These are phyloP conservation scores for Bovichtus diacanthus DNA, from an alignment of 2,797 vertebrate genomes.

Conservation along the genomic window DNA sequence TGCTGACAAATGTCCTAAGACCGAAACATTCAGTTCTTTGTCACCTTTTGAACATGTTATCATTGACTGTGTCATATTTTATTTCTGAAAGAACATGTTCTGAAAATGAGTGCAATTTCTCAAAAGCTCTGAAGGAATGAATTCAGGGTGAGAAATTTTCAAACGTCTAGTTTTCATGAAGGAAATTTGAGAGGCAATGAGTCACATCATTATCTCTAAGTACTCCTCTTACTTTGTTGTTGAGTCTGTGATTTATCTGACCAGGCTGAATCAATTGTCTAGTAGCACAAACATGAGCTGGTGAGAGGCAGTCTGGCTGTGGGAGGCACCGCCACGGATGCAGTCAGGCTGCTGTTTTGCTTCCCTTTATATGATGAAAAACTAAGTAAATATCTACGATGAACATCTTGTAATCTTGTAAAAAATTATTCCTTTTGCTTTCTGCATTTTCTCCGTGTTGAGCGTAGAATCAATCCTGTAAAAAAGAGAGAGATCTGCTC, in stretches of 20 bases:
- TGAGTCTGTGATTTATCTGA: conserved; percentile 10
- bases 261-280: conserved; percentile 23
- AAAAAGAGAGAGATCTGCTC: neutral
- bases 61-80: neutral
- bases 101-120: neutral
- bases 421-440: neutral
- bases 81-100: neutral
- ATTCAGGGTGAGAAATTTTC: neutral
- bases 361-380: neutral
- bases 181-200: neutral
- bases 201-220: conserved; percentile 5
- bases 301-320: conserved; percentile 10
- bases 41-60: neutral
- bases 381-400: neutral
- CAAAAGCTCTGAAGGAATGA: too few relatives aligned
- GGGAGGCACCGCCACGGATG: conserved; percentile 5
- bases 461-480: neutral
- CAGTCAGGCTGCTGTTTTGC: neutral
- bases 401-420: neutral
- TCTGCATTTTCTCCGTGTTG: neutral
- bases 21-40: too few relatives aligned
- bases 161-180: neutral
- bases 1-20: neutral
- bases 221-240: neutral
- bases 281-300: conserved; percentile 28